These are phyloP conservation scores for Ailurus styani DNA, from an alignment of 2,113 vertebrate genomes.

Conservation along the genomic window DNA sequence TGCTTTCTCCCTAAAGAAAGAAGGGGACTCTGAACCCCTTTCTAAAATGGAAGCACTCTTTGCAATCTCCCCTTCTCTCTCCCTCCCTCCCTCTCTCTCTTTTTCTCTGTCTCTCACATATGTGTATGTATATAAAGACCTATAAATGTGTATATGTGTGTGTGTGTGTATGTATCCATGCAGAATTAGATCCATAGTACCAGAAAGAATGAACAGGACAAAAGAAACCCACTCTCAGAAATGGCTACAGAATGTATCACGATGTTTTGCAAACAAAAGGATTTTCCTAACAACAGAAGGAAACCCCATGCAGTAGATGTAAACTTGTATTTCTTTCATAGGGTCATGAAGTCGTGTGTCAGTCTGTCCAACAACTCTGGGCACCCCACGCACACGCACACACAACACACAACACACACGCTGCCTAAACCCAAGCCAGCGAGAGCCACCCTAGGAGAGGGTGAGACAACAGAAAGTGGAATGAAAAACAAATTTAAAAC, in stretches of 20 bases:
- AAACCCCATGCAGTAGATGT: not conserved
- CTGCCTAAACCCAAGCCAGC: not conserved
- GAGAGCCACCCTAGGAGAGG: not conserved
- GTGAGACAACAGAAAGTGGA: not conserved
- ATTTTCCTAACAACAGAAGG: not conserved
- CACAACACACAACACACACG: too few relatives aligned
- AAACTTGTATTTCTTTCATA: not conserved
- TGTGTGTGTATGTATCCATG: not conserved
- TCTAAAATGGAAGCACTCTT: not conserved
- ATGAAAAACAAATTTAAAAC: not conserved
- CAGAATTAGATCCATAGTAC: not conserved
- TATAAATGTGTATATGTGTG: not conserved
- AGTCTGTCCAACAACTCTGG: not conserved
- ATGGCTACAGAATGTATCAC: not conserved
- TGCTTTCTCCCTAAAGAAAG: not conserved
- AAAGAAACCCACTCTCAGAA: not conserved
- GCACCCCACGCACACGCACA: accelerated
- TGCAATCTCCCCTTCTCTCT: not conserved
- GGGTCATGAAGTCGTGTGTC: not conserved
- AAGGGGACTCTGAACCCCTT: not conserved
- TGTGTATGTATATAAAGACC: not conserved
- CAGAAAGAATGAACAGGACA: not conserved
- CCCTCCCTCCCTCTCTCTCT: not conserved
- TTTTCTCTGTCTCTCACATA: not conserved
- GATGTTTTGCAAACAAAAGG: not conserved